Percentiles rank a stretch among this genome's conserved stretches.
Conservation (phyloP, 2,113 vertebrate genomes). For the Diadophis punctatus region DNA sequence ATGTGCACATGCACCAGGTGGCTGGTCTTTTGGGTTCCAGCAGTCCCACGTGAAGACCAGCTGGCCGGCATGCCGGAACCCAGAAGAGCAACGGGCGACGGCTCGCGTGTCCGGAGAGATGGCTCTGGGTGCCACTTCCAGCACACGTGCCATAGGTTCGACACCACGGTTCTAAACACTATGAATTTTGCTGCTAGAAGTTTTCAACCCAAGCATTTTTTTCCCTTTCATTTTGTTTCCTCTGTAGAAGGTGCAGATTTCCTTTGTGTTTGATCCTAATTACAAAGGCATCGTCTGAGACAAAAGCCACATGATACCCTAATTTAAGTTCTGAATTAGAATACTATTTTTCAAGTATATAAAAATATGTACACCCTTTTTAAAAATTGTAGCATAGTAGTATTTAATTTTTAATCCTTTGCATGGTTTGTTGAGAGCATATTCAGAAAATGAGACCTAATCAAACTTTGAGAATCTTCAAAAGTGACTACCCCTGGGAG, state of each 20-base stretch:
- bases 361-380: background rate
- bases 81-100: no score
- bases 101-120: no score
- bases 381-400: background rate
- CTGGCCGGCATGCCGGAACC: no score
- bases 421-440: background rate
- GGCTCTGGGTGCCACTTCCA: no score
- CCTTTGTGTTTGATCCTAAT: background rate
- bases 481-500: background rate
- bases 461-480: background rate
- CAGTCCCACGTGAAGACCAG: no score
- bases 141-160: no score
- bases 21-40: no score
- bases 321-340: background rate
- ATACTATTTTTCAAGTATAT: background rate
- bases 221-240: background rate
- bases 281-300: background rate
- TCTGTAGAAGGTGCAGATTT: background rate
- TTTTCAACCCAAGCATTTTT: background rate
- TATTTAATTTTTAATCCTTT: background rate
- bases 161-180: background rate
- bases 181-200: background rate
- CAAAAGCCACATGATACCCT: background rate
- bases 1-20: no score
- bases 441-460: background rate